Conservation (phyloP, 2,113 vertebrate genomes). For the Zosterops japonicus region DNA sequence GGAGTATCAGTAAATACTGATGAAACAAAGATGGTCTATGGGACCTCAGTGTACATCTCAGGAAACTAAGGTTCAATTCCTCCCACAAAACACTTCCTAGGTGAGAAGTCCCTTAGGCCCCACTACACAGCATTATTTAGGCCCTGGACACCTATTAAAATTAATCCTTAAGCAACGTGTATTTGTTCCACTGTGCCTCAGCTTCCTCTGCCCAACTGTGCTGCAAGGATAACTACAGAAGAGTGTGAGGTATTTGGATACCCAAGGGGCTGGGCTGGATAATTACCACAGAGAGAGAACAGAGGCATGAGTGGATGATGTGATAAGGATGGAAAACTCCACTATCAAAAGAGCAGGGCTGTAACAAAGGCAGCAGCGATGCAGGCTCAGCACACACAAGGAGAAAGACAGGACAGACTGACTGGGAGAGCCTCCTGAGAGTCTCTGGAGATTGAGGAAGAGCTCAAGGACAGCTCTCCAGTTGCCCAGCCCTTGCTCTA, state of each 20-base stretch:
- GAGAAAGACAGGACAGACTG: conserved; percentile 13
- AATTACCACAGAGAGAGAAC: conserved; percentile 62
- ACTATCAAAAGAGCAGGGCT: background rate
- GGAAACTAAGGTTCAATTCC: conserved; percentile 26
- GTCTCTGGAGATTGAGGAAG: background rate
- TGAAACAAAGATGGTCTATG: background rate
- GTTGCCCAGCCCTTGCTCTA: background rate
- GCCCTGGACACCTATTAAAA: conserved; percentile 62
- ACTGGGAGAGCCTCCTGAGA: background rate
- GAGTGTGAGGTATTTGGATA: conserved; percentile 53
- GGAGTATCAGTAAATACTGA: background rate
- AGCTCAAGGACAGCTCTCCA: conserved; percentile 23
- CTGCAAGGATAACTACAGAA: conserved; percentile 65
- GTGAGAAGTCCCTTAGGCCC: conserved; percentile 58
- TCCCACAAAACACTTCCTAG: conserved; percentile 51
- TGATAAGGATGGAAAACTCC: conserved; percentile 11
- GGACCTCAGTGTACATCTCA: background rate
- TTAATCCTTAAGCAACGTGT: conserved; percentile 28
- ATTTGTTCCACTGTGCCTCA: conserved; percentile 56
- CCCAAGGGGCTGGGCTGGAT: conserved; percentile 24
- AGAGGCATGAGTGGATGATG: conserved; percentile 22
- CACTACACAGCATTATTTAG: conserved; percentile 32
- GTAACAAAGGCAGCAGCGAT: background rate
- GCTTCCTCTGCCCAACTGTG: conserved; percentile 65
- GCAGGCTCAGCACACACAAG: background rate